These are phyloP conservation scores for Cervus canadensis DNA, from an alignment of 2,113 vertebrate genomes.

Conservation along the genomic window DNA sequence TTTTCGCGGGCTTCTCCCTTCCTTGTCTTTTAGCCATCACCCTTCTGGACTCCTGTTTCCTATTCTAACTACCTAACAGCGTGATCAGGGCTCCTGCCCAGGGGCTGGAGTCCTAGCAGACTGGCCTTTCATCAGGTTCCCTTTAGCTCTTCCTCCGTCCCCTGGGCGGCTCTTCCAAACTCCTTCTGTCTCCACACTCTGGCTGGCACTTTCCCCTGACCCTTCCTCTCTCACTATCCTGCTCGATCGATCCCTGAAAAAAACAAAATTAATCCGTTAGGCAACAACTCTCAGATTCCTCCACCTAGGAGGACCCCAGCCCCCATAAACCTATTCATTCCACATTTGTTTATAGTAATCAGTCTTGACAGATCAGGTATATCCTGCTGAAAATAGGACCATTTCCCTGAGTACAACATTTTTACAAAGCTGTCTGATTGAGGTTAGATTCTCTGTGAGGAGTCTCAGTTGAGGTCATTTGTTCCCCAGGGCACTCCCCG, in stretches of 20 bases:
- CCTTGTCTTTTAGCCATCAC: neutral
- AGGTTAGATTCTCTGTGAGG: neutral
- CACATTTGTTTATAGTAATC: neutral
- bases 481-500: accelerated
- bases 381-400: neutral
- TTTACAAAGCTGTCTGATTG: neutral
- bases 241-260: neutral
- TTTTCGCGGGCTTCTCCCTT: neutral
- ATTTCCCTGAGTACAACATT: neutral
- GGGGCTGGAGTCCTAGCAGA: accelerated
- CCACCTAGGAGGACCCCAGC: neutral
- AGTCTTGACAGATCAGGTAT: neutral
- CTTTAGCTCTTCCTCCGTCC: accelerated
- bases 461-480: neutral
- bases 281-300: neutral
- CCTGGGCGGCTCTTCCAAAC: neutral
- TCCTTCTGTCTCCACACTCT: neutral
- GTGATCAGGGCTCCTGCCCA: neutral
- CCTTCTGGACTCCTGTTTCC: neutral
- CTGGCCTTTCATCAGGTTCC: neutral
- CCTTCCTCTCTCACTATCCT: neutral
- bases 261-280: neutral
- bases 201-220: neutral
- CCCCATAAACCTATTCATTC: neutral
- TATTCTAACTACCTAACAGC: neutral